Conservation (phyloP, 2,888 invertebrate genomes). For the Spisula subtruncata region DNA sequence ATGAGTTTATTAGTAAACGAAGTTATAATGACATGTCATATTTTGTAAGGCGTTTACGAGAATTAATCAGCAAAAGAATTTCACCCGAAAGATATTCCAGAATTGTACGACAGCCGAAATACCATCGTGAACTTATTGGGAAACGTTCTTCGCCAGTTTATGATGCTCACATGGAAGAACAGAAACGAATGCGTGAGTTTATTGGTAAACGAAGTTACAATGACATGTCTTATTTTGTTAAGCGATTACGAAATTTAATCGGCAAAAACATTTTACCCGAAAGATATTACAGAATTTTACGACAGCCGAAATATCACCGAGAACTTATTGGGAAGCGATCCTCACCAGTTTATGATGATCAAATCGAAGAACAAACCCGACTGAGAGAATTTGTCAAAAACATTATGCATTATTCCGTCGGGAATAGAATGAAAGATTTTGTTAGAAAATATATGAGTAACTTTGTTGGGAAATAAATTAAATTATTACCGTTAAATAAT, state of each 20-base stretch:
- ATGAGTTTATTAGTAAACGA: slow-evolving; percentile 68
- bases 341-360: neutral
- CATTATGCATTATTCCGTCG: slow-evolving; percentile 62
- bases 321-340: slow-evolving; percentile 66
- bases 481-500: neutral
- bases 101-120: slow-evolving; percentile 62
- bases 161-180: slow-evolving; percentile 37
- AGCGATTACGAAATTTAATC: slow-evolving; percentile 69
- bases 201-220: slow-evolving; percentile 62
- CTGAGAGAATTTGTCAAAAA: slow-evolving; percentile 67
- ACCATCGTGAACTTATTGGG: slow-evolving; percentile 64
- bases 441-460: slow-evolving; percentile 52
- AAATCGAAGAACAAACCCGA: slow-evolving; percentile 55
- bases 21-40: slow-evolving; percentile 44
- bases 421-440: slow-evolving; percentile 65
- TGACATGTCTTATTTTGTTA: slow-evolving; percentile 51
- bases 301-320: slow-evolving; percentile 65
- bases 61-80: slow-evolving; percentile 64
- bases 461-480: slow-evolving; percentile 26
- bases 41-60: slow-evolving; percentile 65
- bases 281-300: slow-evolving; percentile 51
- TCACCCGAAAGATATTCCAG: slow-evolving; percentile 55
- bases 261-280: slow-evolving; percentile 58
- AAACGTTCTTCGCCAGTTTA: slow-evolving; percentile 45
- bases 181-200: slow-evolving; percentile 66